These are phyloP conservation scores for Columba livia DNA, from an alignment of 2,113 vertebrate species.

Conservation along the genomic window DNA sequence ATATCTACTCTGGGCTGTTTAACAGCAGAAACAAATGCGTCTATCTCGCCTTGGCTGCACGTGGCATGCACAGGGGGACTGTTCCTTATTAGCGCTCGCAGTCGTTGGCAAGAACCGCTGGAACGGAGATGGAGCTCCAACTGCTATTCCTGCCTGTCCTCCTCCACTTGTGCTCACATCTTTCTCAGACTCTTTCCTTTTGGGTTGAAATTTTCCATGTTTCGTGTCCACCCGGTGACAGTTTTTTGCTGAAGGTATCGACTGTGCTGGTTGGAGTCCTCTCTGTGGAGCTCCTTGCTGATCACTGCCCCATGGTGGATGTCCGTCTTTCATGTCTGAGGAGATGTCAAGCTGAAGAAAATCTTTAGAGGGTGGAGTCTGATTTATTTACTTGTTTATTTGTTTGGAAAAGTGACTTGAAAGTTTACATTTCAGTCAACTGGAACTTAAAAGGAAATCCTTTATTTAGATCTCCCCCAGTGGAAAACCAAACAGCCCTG, in stretches of 20 bases:
- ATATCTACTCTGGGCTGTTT: not conserved
- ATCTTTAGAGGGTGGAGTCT: not conserved
- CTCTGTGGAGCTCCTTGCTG: not conserved
- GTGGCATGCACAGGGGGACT: not conserved
- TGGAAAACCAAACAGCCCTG: slow-evolving; percentile 35
- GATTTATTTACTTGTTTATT: slow-evolving; percentile 51
- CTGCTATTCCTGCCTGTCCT: slow-evolving; percentile 44
- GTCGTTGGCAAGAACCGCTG: slow-evolving; percentile 32
- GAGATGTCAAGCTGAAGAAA: not conserved
- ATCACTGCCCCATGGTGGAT: not conserved
- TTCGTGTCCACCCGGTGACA: not conserved
- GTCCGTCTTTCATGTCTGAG: not conserved
- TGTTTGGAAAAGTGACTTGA: slow-evolving; percentile 37
- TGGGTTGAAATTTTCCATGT: slow-evolving; percentile 27
- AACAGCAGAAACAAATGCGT: not conserved
- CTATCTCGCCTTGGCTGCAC: not conserved
- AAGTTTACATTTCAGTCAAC: slow-evolving; percentile 39
- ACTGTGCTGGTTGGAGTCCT: not conserved
- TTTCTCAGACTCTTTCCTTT: slow-evolving; percentile 1
- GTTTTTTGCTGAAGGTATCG: slow-evolving; percentile 6
- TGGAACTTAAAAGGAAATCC: slow-evolving; percentile 59
- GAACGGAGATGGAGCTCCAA: not conserved
- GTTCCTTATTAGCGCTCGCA: slow-evolving; percentile 13
- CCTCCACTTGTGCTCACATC: not conserved
- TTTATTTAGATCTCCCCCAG: slow-evolving; percentile 33